A percentile compares a stretch with the other conserved stretches of the same genome.
These are phyloP conservation scores for Vireo griseus DNA, from an alignment of 2,797 vertebrate species.

Conservation along the genomic window DNA sequence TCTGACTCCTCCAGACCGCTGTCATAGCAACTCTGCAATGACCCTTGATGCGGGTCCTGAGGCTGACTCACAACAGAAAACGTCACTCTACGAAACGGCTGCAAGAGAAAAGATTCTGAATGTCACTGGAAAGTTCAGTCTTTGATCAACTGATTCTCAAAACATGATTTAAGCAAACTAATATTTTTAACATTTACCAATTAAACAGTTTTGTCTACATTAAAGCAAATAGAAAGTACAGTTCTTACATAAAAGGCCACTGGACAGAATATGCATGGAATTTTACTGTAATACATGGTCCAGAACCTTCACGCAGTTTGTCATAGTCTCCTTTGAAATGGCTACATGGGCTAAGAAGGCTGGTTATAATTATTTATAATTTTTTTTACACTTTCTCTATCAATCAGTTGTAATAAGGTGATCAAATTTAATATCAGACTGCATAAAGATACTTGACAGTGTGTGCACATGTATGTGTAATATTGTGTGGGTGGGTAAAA, in stretches of 20 bases:
- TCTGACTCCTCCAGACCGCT: conserved; percentile 99
- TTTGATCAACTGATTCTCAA: conserved; percentile 66
- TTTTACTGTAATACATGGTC: neutral
- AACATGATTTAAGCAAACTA: conserved; percentile 62
- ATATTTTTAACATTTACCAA: conserved; percentile 29
- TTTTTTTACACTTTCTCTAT: neutral
- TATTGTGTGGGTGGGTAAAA: neutral
- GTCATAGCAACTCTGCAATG: conserved; percentile 99
- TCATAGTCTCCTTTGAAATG: neutral
- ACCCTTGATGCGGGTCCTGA: conserved; percentile 99
- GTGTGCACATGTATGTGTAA: neutral
- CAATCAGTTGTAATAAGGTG: neutral
- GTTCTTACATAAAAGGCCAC: neutral
- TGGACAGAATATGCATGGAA: neutral
- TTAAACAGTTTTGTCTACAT: conserved; percentile 29
- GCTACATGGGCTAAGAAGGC: neutral
- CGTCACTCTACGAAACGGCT: conserved; percentile 99
- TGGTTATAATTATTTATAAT: neutral
- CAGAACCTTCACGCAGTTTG: neutral
- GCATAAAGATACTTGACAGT: neutral
- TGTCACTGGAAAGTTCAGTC: conserved; percentile 81
- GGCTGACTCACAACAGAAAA: conserved; percentile 99
- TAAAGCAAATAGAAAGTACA: conserved; percentile 5
- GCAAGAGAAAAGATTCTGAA: conserved; percentile 98
- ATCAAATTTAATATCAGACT: neutral